phyloP scores from a whole-genome alignment of 2,888 invertebrate species.

The Drosophila sordidapex region DNA sequence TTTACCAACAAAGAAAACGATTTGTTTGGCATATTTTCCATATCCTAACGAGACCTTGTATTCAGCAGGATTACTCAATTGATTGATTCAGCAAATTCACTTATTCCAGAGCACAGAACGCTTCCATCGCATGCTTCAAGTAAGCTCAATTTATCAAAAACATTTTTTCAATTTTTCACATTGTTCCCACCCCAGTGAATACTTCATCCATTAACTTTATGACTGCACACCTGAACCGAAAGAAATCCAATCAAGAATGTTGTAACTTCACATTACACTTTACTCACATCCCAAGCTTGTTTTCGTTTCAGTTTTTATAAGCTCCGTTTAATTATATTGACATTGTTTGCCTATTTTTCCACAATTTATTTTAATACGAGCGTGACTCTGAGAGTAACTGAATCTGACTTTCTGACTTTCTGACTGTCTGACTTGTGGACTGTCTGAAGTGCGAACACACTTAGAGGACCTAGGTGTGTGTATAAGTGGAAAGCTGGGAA shows the following conservation, averaged over 20 bases:
- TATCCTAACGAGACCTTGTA: neutral
- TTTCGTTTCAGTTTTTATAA: constrained; percentile 47
- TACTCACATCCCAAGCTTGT: neutral
- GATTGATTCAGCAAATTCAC: neutral
- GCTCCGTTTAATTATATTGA: constrained; percentile 77
- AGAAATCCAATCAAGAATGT: constrained; percentile 59
- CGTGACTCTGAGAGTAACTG: constrained; percentile 26
- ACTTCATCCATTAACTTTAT: constrained; percentile 50
- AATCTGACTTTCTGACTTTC: constrained; percentile 3
- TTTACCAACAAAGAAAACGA: neutral
- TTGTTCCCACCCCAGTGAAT: neutral
- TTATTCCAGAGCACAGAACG: neutral
- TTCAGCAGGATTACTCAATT: neutral
- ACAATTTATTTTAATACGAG: constrained; percentile 48
- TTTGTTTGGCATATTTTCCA: neutral
- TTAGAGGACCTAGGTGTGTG: constrained; percentile 1
- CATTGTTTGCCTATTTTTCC: constrained; percentile 60
- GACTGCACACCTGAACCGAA: constrained; percentile 30
- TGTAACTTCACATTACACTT: constrained; percentile 30
- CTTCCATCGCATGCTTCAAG: neutral
- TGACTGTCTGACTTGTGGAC: neutral
- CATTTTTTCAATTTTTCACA: neutral
- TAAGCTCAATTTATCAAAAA: neutral
- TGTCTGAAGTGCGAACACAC: constrained; percentile 4
- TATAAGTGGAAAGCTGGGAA: constrained; percentile 5